Evolutionary conservation across 2,797 vertebrate genomes (phyloP), one percentile per base, ranked within the genome.

Genomic region (Pseudomugil gertrudae): DNA sequence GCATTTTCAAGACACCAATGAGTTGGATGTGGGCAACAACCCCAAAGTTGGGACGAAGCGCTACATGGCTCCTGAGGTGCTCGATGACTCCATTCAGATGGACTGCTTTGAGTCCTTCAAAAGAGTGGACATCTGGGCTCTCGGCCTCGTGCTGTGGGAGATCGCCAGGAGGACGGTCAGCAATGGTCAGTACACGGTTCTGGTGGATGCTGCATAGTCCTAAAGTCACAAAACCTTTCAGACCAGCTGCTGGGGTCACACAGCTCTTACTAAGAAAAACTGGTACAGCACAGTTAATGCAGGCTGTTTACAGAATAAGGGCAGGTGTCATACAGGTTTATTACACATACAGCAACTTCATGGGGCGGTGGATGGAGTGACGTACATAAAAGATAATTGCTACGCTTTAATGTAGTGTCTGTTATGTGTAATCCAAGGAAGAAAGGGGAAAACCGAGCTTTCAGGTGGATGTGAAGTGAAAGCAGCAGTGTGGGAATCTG

Each of bases 51-150:
- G 98, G 40, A 99, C 98, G 62, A 99, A 99, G 68, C 95, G 98
- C 66, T 99, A 99, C 93, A 99, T 99, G 98, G 97, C 98, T 2
- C 98, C 98, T 0, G 98, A 99, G 58, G 96, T 99, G 33, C 82
- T 99, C 8, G 98, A 99, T 10, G 98, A 99, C 85, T 96, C 93
- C 1, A 98, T 99, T 87, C 97, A 99, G 87, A 96, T 95, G 56
- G 97, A 99, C 90, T 98, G 96, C 86, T 99, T 99, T 0, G 98
- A 99, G 90, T 98, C 97, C 45, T 98, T 94, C 78, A 99, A 98
- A 84, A 92, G 98, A 35, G 98, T 98, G 19, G 98, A 99, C 78
- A 98, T 99, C 89, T 99, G 96, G 96, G 97, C 98, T 23, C 95
- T 98, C 11, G 98, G 98, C 45, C 95, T 99, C 10, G 97, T 99